Percentiles rank a stretch among this genome's conserved stretches.
These are phyloP conservation scores for Aspidiotus rigidus DNA, from an alignment of 2,888 invertebrate genomes.

Conservation along the genomic window DNA sequence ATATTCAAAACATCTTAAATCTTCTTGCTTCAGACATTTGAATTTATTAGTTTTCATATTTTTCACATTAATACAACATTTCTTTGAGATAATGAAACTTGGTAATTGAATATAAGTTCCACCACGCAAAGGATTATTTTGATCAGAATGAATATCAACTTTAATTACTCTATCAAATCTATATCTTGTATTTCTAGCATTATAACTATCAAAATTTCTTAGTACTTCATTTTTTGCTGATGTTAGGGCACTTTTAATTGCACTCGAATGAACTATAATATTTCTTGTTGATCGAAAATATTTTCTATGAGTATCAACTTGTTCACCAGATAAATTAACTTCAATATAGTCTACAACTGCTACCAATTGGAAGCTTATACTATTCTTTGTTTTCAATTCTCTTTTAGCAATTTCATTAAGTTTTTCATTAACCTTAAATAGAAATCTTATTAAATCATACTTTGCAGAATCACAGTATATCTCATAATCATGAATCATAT, in stretches of 20 bases:
- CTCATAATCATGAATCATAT: background rate
- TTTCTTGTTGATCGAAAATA: slow-evolving; percentile 13
- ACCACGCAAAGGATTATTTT: slow-evolving; percentile 11
- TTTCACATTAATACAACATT: slow-evolving; percentile 10
- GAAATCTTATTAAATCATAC: slow-evolving; percentile 20
- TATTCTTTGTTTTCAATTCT: slow-evolving; percentile 12
- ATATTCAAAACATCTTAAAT: slow-evolving; percentile 14
- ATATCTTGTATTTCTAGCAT: slow-evolving; percentile 19
- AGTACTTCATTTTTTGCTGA: slow-evolving; percentile 15
- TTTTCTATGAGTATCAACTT: slow-evolving; percentile 12
- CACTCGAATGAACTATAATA: slow-evolving; percentile 16
- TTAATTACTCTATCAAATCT: slow-evolving; percentile 14
- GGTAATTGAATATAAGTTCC: slow-evolving; percentile 4
- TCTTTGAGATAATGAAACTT: slow-evolving; percentile 2
- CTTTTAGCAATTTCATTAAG: slow-evolving; percentile 7
- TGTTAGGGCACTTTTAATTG: slow-evolving; percentile 15
- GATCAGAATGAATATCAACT: slow-evolving; percentile 13
- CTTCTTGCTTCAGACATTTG: slow-evolving; percentile 10
- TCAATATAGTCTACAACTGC: slow-evolving; percentile 13
- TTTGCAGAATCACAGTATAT: slow-evolving; percentile 4
- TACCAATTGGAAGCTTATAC: slow-evolving; percentile 10
- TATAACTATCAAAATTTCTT: slow-evolving; percentile 18
- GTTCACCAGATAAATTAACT: slow-evolving; percentile 11
- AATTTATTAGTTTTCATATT: slow-evolving; percentile 13
- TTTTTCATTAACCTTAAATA: slow-evolving; percentile 22